These are phyloP conservation scores for Belgica antarctica DNA, from an alignment of 2,888 invertebrate genomes.

Conservation along the genomic window DNA sequence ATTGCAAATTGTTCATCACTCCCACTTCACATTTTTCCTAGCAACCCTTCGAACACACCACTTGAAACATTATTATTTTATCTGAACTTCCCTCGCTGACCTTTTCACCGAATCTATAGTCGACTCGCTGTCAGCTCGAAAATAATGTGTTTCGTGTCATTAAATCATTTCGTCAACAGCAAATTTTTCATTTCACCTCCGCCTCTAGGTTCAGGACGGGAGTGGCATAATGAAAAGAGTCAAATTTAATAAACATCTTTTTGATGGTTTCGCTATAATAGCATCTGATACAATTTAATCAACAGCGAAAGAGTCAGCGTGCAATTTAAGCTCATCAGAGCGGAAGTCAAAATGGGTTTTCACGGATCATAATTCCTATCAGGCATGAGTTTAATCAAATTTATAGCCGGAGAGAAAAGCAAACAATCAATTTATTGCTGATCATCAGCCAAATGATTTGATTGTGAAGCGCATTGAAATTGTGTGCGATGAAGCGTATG, in stretches of 20 bases:
- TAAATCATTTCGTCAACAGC: too few relatives aligned
- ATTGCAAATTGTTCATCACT: too few relatives aligned
- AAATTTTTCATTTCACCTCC: too few relatives aligned
- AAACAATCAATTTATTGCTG: too few relatives aligned
- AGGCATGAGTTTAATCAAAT: neutral
- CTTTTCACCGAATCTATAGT: slow-evolving; percentile 10
- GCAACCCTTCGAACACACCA: too few relatives aligned
- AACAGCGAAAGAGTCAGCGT: neutral
- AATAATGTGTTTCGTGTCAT: neutral
- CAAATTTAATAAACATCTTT: slow-evolving; percentile 4
- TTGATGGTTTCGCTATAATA: neutral
- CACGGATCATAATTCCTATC: neutral
- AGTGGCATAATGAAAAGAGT: neutral
- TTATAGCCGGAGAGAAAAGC: neutral
- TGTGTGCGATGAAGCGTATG: too few relatives aligned
- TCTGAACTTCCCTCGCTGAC: too few relatives aligned
- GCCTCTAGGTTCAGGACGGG: too few relatives aligned
- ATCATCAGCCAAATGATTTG: too few relatives aligned
- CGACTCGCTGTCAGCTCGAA: neutral
- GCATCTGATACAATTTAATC: slow-evolving; percentile 1
- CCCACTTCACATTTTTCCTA: too few relatives aligned
- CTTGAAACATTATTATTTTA: slow-evolving; percentile 7
- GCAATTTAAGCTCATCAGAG: neutral
- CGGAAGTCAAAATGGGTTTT: neutral
- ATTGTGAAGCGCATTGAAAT: too few relatives aligned